Percentiles rank a stretch among this genome's conserved stretches.
These are phyloP conservation scores for Heliconius hortense DNA, from an alignment of 2,888 invertebrate species.

Conservation along the genomic window DNA sequence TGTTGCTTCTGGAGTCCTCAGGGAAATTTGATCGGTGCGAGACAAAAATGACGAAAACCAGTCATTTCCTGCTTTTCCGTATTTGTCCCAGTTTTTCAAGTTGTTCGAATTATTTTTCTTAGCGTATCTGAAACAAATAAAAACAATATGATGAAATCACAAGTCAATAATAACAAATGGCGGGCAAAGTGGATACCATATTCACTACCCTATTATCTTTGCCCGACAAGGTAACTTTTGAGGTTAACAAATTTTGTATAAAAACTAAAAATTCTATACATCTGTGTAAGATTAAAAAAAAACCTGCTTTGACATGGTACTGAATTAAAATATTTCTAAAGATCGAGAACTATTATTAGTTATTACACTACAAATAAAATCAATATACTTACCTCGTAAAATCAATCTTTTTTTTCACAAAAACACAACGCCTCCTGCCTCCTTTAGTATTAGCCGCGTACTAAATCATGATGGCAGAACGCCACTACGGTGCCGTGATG, in stretches of 20 bases:
- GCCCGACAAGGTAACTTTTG: slow-evolving; percentile 29
- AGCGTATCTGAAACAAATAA: slow-evolving; percentile 35
- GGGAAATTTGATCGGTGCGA: slow-evolving; percentile 40
- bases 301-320: slow-evolving; percentile 32
- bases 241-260: slow-evolving; percentile 21
- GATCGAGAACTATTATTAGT: slow-evolving; percentile 32
- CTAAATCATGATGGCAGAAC: slow-evolving; percentile 38
- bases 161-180: slow-evolving; percentile 36
- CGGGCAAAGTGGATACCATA: slow-evolving; percentile 42
- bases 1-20: slow-evolving; percentile 46
- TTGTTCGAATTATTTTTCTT: no score
- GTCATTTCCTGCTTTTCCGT: no score
- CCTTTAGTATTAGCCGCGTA: slow-evolving; percentile 34
- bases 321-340: slow-evolving; percentile 32
- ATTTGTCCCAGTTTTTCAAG: no score
- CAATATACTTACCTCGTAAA: slow-evolving; percentile 36
- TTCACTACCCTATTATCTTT: slow-evolving; percentile 28
- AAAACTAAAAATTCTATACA: slow-evolving; percentile 32
- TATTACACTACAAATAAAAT: slow-evolving; percentile 26
- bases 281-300: slow-evolving; percentile 30
- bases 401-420: slow-evolving; percentile 39
- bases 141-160: slow-evolving; percentile 34
- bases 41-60: slow-evolving; percentile 36
- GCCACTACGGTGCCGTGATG: slow-evolving; percentile 27
- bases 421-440: slow-evolving; percentile 36